These are phyloP conservation scores for Drosophila rufa DNA, from an alignment of 1,140 invertebrate species.

Conservation along the genomic window DNA sequence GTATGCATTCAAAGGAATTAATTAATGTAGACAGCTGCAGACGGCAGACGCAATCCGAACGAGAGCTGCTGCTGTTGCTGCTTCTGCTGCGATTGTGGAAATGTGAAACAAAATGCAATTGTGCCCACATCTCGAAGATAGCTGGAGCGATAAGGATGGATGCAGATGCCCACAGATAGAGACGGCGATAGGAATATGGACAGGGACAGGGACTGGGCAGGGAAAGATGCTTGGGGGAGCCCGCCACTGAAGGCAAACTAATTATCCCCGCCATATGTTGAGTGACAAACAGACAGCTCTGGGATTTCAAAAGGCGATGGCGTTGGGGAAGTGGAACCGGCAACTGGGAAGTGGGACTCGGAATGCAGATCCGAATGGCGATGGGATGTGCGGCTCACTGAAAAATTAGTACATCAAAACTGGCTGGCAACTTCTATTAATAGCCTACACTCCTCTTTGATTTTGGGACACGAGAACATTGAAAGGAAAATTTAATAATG, in stretches of 20 bases:
- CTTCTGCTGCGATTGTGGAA: conserved; percentile 42
- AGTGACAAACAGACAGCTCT: conserved; percentile 48
- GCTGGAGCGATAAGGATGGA: conserved; percentile 29
- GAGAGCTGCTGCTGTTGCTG: conserved; percentile 9
- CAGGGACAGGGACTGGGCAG: neutral
- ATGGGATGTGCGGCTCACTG: conserved; percentile 61
- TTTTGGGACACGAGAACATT: conserved; percentile 10
- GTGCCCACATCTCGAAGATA: conserved; percentile 44
- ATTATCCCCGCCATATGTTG: conserved; percentile 52
- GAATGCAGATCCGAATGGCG: conserved; percentile 19
- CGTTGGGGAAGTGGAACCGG: neutral
- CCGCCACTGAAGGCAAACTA: conserved; percentile 47
- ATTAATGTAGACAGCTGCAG: conserved; percentile 73
- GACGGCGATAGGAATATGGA: conserved; percentile 3
- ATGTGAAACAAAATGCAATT: conserved; percentile 60
- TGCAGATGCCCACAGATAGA: conserved; percentile 8
- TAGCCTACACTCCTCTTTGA: conserved; percentile 25
- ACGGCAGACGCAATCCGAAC: conserved; percentile 41
- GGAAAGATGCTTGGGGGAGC: conserved; percentile 29
- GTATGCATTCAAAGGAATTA: conserved; percentile 62
- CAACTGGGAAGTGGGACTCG: conserved; percentile 15
- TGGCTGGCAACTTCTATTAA: conserved; percentile 45
- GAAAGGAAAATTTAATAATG: neutral
- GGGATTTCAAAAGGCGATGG: conserved; percentile 34
- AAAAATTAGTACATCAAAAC: conserved; percentile 60